Conservation (phyloP, 2,113 vertebrate species). For the Ceuthmochares aereus region DNA sequence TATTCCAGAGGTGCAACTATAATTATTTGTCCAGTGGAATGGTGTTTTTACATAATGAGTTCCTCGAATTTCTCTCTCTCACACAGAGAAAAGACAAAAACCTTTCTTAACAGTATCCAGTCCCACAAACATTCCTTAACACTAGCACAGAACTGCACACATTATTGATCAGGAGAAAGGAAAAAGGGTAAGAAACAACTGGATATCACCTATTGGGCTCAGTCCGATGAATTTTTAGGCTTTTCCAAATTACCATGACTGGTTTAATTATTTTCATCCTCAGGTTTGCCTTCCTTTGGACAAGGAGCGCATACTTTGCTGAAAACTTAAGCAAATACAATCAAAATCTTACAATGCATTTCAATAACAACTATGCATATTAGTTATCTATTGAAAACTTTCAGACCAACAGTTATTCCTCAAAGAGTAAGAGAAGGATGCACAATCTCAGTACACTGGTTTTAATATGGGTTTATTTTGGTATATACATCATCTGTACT, state of each 20-base stretch:
- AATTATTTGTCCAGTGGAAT: background rate
- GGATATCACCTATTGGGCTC: background rate
- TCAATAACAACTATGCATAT: background rate
- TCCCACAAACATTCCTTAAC: background rate
- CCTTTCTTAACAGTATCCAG: background rate
- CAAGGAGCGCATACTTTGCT: background rate
- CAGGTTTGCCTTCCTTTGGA: background rate
- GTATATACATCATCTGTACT: background rate
- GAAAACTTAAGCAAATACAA: background rate
- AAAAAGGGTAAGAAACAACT: background rate
- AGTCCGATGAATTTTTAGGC: background rate
- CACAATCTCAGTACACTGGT: background rate
- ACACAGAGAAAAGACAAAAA: background rate
- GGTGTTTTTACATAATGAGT: background rate
- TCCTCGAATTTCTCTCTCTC: background rate
- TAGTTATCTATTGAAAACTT: background rate
- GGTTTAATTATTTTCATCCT: background rate
- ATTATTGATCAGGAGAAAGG: background rate
- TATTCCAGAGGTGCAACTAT: background rate
- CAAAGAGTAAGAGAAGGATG: background rate
- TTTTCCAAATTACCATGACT: background rate
- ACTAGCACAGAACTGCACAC: background rate
- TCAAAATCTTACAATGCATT: background rate
- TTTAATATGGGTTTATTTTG: background rate
- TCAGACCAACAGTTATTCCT: background rate